Evolutionary conservation across 1,140 invertebrate species (phyloP).

Genomic region (Hermetia illucens): DNA sequence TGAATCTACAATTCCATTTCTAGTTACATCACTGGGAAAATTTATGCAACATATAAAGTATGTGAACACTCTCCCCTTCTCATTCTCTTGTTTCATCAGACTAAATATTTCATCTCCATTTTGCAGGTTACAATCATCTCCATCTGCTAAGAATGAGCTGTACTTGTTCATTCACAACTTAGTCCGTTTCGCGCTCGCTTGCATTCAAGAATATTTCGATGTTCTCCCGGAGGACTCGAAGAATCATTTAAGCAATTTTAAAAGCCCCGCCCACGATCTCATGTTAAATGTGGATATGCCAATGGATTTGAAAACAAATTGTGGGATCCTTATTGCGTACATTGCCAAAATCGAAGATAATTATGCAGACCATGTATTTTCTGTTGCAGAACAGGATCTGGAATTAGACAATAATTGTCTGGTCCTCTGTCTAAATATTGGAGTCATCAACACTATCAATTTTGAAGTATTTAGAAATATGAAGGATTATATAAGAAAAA

Average conservation of each 20-base stretch:
- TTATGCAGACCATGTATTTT: constrained; percentile 5
- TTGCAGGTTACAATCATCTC: constrained; percentile 7
- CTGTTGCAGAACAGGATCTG: constrained; percentile 2
- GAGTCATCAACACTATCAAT: constrained; percentile 8
- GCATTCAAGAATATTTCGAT: constrained; percentile 7
- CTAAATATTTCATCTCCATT: too few species aligned
- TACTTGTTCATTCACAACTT: constrained; percentile 10
- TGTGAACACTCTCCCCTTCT: too few species aligned
- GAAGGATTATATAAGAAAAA: constrained; percentile 7
- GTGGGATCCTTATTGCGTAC: constrained; percentile 9
- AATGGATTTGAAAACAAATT: constrained; percentile 10
- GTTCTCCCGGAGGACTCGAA: constrained; percentile 2
- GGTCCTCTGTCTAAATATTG: constrained; percentile 9
- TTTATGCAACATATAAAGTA: not conserved
- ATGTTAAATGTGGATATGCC: constrained; percentile 9
- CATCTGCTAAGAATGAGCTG: constrained; percentile 9
- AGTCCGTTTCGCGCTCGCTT: constrained; percentile 5
- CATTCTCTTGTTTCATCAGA: too few species aligned
- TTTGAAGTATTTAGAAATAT: constrained; percentile 7
- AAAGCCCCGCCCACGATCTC: constrained; percentile 4
- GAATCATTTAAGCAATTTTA: constrained; percentile 6
- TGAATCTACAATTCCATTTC: constrained; percentile 5
- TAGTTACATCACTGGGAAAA: constrained; percentile 7
- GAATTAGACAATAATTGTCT: constrained; percentile 8
- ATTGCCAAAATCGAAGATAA: constrained; percentile 6